Evolutionary conservation across 1,140 invertebrate species (phyloP), one percentile per base, ranked within the genome.

Genomic region (Orius insidiosus): DNA sequence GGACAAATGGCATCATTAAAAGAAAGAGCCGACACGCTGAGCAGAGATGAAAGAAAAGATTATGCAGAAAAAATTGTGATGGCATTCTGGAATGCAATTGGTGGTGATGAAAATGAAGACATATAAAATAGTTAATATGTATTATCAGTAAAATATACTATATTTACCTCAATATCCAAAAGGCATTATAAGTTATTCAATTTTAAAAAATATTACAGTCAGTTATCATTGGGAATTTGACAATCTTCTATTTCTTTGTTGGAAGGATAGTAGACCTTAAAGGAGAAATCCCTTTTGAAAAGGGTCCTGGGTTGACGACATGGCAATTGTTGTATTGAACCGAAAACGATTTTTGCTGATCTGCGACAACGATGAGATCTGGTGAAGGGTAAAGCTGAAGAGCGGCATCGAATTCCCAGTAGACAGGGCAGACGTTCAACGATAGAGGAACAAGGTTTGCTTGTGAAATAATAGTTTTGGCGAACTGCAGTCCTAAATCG

Each of bases 221-320:
- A 43, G 11, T 7, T 43, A 14, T 75, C 70, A 52, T 70, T 68
- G 13, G 72, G 73, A 60, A 90, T 81, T 62, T 83, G 77, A 50
- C 85, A 88, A 57, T 88, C 83, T 64, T 93, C 85, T 37, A 90
- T 68, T 53, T 71, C 68, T 61, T 72, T 72, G 15, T 69, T 66
- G 1, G 72, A 67, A 24, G 89, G 89, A 48, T 77, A 68, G 54
- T 94, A 96, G 10, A 81, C 79, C 67, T 87, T 86, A 62, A 95
- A 96, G 7, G 77, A 75, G 64, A 79, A 93, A 56, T 87, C 78
- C 78, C 86, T 53, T 76, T 74, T 24, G 81, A 72, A 65, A 95
- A 93, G 19, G 86, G 83, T 19, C 89, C 81, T 31, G 90, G 89
- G 69, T 95, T 95, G 5, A 85, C 66, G 38, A 95, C 71, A 46